These are phyloP conservation scores for Melanophora roralis DNA, from an alignment of 2,888 invertebrate genomes.

Conservation along the genomic window DNA sequence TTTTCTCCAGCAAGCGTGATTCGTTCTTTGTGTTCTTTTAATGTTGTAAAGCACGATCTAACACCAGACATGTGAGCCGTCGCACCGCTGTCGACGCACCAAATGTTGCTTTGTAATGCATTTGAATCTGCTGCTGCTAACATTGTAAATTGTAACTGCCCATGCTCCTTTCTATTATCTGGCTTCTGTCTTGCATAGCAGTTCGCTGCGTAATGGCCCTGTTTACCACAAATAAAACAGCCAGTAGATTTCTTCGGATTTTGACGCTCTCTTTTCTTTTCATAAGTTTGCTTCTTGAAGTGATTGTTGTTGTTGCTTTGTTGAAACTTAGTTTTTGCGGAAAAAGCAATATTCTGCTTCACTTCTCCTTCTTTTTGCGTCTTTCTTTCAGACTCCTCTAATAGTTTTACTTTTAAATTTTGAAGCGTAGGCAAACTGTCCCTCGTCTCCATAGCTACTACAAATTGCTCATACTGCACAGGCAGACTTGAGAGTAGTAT, in stretches of 20 bases:
- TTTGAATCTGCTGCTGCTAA: slow-evolving; percentile 9
- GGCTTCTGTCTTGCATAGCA: not conserved
- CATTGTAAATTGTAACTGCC: not conserved
- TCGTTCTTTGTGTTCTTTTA: no score
- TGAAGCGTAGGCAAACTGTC: slow-evolving; percentile 42
- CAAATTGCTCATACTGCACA: slow-evolving; percentile 48
- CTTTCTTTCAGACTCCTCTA: slow-evolving; percentile 45
- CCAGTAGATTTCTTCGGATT: not conserved
- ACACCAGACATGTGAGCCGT: slow-evolving; percentile 39
- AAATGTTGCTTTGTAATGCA: not conserved
- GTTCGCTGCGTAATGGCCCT: slow-evolving; percentile 18
- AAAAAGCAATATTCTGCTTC: not conserved
- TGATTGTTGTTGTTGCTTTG: not conserved
- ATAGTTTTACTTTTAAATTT: slow-evolving; percentile 52
- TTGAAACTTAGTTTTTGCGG: not conserved
- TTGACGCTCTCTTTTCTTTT: slow-evolving; percentile 5
- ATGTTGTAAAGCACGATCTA: slow-evolving; percentile 20
- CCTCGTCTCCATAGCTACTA: slow-evolving; percentile 40
- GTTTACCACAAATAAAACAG: slow-evolving; percentile 14
- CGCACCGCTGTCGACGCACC: not conserved
- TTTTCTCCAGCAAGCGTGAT: not conserved
- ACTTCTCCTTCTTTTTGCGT: slow-evolving; percentile 2
- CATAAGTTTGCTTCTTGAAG: not conserved
- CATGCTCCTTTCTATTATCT: slow-evolving; percentile 6
- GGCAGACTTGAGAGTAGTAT: slow-evolving; percentile 52